These are phyloP conservation scores for Cantharis flavilabris DNA, from an alignment of 2,888 invertebrate species.

Conservation along the genomic window DNA sequence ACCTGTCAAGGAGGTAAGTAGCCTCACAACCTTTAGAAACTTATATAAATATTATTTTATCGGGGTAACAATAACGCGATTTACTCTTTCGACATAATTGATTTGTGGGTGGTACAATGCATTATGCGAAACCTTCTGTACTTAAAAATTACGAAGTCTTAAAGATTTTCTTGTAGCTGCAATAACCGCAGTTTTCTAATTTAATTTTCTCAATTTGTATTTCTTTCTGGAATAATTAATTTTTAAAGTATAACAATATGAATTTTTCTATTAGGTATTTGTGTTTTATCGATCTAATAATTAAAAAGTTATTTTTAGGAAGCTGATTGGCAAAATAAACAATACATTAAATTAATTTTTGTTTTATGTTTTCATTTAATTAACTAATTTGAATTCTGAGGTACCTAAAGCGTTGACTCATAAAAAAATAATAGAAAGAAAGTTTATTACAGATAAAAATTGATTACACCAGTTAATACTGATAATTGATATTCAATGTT, in stretches of 20 bases:
- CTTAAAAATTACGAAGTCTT: too few species aligned
- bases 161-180: too few species aligned
- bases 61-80: too few species aligned
- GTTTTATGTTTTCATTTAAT: background rate
- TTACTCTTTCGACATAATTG: too few species aligned
- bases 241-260: background rate
- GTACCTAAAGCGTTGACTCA: background rate
- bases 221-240: too few species aligned
- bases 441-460: background rate
- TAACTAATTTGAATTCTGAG: background rate
- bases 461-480: background rate
- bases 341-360: background rate
- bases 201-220: too few species aligned
- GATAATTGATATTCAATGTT: background rate
- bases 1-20: too few species aligned
- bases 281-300: background rate
- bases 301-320: background rate
- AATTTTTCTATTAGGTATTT: background rate
- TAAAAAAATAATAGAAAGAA: background rate
- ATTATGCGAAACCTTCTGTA: too few species aligned
- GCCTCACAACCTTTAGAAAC: too few species aligned
- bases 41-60: too few species aligned
- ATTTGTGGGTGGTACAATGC: too few species aligned
- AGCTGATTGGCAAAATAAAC: background rate
- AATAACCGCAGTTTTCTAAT: too few species aligned